Conservation (phyloP, 2,113 vertebrate genomes). For the Holacanthus passer region DNA sequence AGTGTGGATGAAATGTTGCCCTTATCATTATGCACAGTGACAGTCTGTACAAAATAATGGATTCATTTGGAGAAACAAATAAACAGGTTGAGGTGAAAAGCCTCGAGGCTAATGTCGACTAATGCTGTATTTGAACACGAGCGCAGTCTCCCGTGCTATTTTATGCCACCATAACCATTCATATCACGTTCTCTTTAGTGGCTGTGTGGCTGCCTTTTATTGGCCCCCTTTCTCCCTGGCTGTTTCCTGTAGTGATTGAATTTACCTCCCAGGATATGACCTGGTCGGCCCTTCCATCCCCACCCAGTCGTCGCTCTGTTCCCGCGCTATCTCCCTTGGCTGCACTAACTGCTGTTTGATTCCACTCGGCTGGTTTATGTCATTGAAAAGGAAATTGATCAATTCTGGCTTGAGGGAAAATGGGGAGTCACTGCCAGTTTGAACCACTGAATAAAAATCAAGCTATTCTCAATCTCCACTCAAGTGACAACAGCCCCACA, state of each 20-base stretch:
- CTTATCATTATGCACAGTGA: slow-evolving; percentile 4
- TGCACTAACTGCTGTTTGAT: slow-evolving; percentile 52
- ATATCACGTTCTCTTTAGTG: slow-evolving; percentile 52
- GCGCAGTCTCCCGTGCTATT: neutral
- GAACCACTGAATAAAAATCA: slow-evolving; percentile 40
- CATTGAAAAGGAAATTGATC: slow-evolving; percentile 57
- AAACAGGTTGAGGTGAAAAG: slow-evolving; percentile 27
- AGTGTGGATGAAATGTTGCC: neutral
- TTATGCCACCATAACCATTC: slow-evolving; percentile 51
- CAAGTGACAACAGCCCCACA: slow-evolving; percentile 11
- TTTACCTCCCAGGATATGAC: slow-evolving; percentile 75
- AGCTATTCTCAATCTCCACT: slow-evolving; percentile 44
- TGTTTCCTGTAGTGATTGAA: slow-evolving; percentile 79
- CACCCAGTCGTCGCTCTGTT: neutral
- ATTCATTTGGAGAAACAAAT: slow-evolving; percentile 16
- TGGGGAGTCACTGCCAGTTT: slow-evolving; percentile 12
- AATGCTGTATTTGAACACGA: slow-evolving; percentile 40
- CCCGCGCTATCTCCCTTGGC: slow-evolving; percentile 19
- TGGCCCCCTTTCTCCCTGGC: slow-evolving; percentile 48
- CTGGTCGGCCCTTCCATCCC: slow-evolving; percentile 27
- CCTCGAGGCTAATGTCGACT: slow-evolving; percentile 24
- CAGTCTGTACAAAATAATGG: neutral
- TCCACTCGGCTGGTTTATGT: slow-evolving; percentile 55
- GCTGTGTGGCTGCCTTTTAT: slow-evolving; percentile 55
- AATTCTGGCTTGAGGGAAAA: slow-evolving; percentile 55